Conservation (phyloP, 2,113 vertebrate genomes). For the Sapayoa aenigma region DNA sequence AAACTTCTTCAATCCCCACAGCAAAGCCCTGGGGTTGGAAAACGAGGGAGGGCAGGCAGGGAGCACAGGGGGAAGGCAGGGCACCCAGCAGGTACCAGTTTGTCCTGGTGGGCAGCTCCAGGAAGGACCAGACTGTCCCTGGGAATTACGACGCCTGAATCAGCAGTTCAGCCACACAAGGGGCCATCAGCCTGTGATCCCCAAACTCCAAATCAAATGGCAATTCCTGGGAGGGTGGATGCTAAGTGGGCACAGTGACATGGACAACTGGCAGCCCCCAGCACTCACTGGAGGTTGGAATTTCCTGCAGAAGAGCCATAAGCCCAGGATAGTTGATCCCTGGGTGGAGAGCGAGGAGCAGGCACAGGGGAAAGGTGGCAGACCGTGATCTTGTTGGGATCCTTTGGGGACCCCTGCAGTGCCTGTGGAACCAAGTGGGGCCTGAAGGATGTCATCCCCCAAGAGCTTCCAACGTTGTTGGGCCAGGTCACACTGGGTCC, state of each 20-base stretch:
- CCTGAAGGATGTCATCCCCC: background rate
- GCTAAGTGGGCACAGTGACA: background rate
- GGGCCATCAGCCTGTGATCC: background rate
- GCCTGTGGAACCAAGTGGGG: accelerated
- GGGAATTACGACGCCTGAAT: background rate
- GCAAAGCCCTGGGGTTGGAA: background rate
- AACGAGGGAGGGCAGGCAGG: background rate
- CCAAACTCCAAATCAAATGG: background rate
- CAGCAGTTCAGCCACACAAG: background rate
- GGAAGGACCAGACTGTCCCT: background rate
- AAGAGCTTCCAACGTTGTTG: background rate
- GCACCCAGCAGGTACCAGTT: background rate
- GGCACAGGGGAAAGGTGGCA: background rate
- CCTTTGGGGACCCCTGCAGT: background rate
- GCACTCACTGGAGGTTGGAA: background rate
- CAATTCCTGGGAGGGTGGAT: background rate
- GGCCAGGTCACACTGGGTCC: accelerated
- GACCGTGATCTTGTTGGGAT: background rate
- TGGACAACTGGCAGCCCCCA: background rate
- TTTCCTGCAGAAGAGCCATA: background rate
- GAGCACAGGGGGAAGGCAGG: background rate
- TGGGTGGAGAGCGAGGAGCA: background rate
- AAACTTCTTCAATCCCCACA: background rate
- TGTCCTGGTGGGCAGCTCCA: background rate
- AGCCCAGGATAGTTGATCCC: background rate